A percentile compares a stretch with the other conserved stretches of the same genome.
Conservation (phyloP, 1,140 invertebrate species). For the Mya arenaria region DNA sequence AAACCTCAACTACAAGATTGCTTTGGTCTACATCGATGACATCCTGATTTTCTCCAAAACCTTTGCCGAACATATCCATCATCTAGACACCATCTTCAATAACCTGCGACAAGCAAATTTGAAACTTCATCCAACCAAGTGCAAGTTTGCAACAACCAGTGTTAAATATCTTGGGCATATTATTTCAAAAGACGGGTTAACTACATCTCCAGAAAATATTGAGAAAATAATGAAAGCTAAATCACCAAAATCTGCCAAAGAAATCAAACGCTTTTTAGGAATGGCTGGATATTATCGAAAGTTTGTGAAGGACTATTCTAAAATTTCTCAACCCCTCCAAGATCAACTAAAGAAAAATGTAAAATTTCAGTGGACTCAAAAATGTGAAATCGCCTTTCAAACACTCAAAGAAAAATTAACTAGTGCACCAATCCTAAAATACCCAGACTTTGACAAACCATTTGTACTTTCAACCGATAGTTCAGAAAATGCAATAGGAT, state of each 20-base stretch:
- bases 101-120: slow-evolving; percentile 44
- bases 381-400: slow-evolving; percentile 55
- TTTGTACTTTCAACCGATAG: slow-evolving; percentile 65
- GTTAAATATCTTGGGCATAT: slow-evolving; percentile 62
- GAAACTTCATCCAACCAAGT: slow-evolving; percentile 57
- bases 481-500: slow-evolving; percentile 40
- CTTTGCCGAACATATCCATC: slow-evolving; percentile 53
- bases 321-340: slow-evolving; percentile 75
- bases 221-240: slow-evolving; percentile 50
- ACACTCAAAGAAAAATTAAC: slow-evolving; percentile 54
- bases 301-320: slow-evolving; percentile 74
- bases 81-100: slow-evolving; percentile 40
- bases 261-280: slow-evolving; percentile 81
- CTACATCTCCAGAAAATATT: slow-evolving; percentile 31
- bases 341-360: slow-evolving; percentile 77
- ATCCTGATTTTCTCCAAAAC: slow-evolving; percentile 48
- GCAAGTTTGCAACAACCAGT: slow-evolving; percentile 48
- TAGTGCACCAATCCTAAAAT: slow-evolving; percentile 53
- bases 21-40: slow-evolving; percentile 53
- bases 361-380: slow-evolving; percentile 54
- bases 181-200: slow-evolving; percentile 52
- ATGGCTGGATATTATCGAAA: slow-evolving; percentile 78
- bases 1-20: slow-evolving; percentile 51
- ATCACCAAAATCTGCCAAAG: slow-evolving; percentile 67
- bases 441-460: slow-evolving; percentile 43